These are phyloP conservation scores for Cephus runcator DNA, from an alignment of 2,888 invertebrate genomes.

Conservation along the genomic window DNA sequence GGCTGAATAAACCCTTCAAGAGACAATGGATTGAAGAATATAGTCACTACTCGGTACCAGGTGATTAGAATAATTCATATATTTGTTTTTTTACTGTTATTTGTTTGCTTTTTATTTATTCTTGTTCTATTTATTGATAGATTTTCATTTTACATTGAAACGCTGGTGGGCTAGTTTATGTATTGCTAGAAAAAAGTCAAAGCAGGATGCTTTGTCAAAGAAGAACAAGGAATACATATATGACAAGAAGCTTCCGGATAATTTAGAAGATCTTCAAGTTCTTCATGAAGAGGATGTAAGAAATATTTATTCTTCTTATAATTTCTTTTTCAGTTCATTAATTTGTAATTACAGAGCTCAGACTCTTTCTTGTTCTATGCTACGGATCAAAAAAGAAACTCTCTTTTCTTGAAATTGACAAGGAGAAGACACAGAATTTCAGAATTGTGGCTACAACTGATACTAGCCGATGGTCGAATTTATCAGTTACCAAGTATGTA, in stretches of 20 bases:
- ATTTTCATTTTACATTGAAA: conserved; percentile 68
- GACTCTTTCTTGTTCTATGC: conserved; percentile 68
- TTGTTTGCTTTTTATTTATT: not conserved
- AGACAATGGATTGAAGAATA: conserved; percentile 7
- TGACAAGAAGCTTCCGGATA: conserved; percentile 1
- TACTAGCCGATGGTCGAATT: conserved; percentile 61
- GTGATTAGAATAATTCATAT: conserved; percentile 14
- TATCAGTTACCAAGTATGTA: conserved; percentile 66
- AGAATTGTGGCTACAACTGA: conserved; percentile 70
- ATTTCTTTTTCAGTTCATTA: not conserved
- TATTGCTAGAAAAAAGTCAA: conserved; percentile 39
- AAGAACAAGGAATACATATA: not conserved
- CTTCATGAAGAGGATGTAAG: conserved; percentile 33
- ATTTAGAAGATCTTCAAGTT: conserved; percentile 16
- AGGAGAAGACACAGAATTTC: conserved; percentile 67
- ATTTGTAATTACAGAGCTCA: conserved; percentile 54
- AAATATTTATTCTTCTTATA: not conserved
- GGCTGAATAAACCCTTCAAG: conserved; percentile 17
- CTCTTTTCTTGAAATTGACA: conserved; percentile 68
- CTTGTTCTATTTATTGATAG: conserved; percentile 47
- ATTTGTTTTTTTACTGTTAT: not conserved
- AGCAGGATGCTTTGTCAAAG: not conserved
- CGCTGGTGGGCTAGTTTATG: conserved; percentile 63
- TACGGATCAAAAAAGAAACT: conserved; percentile 70
- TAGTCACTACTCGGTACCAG: conserved; percentile 31